Evolutionary conservation across 1,140 invertebrate genomes (phyloP).

Genomic region (Bombus superbus): DNA sequence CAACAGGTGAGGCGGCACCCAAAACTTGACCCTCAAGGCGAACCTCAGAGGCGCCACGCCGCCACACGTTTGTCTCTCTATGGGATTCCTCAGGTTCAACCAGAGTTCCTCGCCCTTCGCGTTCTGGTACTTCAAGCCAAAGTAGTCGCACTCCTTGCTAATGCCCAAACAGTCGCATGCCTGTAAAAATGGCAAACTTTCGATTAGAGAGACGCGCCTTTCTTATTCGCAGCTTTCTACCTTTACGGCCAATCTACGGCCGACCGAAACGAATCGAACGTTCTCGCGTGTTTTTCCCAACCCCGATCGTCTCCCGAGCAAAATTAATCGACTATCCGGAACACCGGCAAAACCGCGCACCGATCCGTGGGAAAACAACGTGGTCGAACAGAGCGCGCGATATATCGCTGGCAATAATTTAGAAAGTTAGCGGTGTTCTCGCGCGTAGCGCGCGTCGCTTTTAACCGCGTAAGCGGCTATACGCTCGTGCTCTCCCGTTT

Average conservation of each 20-base stretch:
- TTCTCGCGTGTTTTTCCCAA: background rate
- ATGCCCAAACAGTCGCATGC: slow-evolving; percentile 92
- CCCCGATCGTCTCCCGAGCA: background rate
- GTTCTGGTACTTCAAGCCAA: slow-evolving; percentile 90
- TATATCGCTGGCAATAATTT: slow-evolving; percentile 67
- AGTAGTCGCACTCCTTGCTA: slow-evolving; percentile 93
- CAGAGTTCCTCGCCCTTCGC: slow-evolving; percentile 90
- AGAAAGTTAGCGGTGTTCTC: slow-evolving; percentile 49
- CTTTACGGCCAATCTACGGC: no score
- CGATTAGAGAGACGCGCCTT: background rate
- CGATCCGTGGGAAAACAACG: slow-evolving; percentile 41
- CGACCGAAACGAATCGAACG: background rate
- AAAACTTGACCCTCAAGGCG: slow-evolving; percentile 91
- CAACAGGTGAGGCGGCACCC: slow-evolving; percentile 93
- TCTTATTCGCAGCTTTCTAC: no score
- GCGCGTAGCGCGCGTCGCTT: background rate
- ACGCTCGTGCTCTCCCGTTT: no score
- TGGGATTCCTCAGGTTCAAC: slow-evolving; percentile 92
- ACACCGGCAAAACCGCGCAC: slow-evolving; percentile 1
- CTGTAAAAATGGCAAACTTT: slow-evolving; percentile 83
- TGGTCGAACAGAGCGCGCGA: slow-evolving; percentile 32
- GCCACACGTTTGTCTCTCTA: slow-evolving; percentile 88
- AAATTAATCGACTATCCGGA: slow-evolving; percentile 52
- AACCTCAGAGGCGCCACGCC: slow-evolving; percentile 84
- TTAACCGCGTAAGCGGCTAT: background rate